Evolutionary conservation across 1,140 invertebrate genomes (phyloP).

Genomic region (Drosophila takahashii): DNA sequence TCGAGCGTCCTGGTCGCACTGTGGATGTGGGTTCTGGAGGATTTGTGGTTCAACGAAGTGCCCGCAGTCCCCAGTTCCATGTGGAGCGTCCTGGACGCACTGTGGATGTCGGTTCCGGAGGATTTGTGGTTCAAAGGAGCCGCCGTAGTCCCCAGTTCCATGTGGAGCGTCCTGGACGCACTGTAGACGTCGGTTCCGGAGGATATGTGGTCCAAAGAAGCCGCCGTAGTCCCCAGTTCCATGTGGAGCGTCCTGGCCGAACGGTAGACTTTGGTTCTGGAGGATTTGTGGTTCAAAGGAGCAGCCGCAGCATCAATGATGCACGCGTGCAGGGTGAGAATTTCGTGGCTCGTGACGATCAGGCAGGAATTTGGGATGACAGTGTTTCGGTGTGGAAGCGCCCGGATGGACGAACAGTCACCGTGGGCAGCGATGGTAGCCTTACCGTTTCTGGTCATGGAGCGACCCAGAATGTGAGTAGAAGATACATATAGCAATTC

Average conservation of each 20-base stretch:
- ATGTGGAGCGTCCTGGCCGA: constrained; percentile 22
- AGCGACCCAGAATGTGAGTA: constrained; percentile 1
- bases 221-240: constrained; percentile 5
- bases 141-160: constrained; percentile 17
- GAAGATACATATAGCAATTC: neutral
- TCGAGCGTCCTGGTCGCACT: constrained; percentile 21
- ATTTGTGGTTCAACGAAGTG: constrained; percentile 12
- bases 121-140: constrained; percentile 8
- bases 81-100: constrained; percentile 19
- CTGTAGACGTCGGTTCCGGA: constrained; percentile 14
- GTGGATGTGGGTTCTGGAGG: constrained; percentile 15
- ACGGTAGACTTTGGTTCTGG: constrained; percentile 18
- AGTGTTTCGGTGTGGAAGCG: constrained; percentile 55
- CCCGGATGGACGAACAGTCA: constrained; percentile 55
- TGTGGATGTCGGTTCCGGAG: constrained; percentile 5
- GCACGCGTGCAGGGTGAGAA: constrained; percentile 48
- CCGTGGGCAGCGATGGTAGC: constrained; percentile 17
- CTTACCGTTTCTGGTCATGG: constrained; percentile 28
- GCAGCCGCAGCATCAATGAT: constrained; percentile 34
- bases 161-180: constrained; percentile 22
- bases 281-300: constrained; percentile 29
- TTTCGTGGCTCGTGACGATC: constrained; percentile 56
- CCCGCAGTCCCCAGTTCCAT: constrained; percentile 11
- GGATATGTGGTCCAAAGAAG: constrained; percentile 13
- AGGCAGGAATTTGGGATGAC: constrained; percentile 52